Percentiles rank a stretch among this genome's conserved stretches.
Evolutionary conservation across 2,113 vertebrate genomes (phyloP).

Genomic region (Microcebus griseorufus): DNA sequence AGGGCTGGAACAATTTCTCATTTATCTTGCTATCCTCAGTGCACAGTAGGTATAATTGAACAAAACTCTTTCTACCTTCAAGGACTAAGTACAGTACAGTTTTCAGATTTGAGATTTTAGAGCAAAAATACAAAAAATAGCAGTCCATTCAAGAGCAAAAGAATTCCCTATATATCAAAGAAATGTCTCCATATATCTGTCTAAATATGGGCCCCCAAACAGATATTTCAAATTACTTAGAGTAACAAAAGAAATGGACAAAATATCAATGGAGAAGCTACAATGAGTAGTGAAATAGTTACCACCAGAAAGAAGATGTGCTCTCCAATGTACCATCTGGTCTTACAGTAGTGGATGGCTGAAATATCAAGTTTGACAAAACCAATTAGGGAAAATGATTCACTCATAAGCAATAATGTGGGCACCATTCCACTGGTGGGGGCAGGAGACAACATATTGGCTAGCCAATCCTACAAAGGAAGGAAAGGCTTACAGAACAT

Average conservation of each 20-base stretch:
- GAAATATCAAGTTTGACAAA: constrained; percentile 29
- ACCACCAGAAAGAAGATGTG: background rate
- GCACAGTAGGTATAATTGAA: background rate
- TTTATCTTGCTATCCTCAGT: background rate
- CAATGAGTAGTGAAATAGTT: background rate
- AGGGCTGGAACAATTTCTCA: background rate
- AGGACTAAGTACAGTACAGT: background rate
- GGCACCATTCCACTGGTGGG: background rate
- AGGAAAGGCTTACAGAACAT: constrained; percentile 28
- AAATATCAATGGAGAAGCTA: background rate
- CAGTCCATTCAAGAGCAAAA: constrained; percentile 13
- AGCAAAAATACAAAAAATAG: background rate
- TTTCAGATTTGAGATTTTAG: constrained; percentile 41
- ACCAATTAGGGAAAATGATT: constrained; percentile 15
- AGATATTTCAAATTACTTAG: constrained; percentile 9
- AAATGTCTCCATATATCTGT: constrained; percentile 7
- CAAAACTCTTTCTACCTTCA: background rate
- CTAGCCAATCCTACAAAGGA: background rate
- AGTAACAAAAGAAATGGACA: background rate
- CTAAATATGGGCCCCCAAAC: background rate
- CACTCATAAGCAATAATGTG: background rate
- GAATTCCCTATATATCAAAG: constrained; percentile 13
- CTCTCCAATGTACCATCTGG: background rate
- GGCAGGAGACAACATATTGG: background rate
- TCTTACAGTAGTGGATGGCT: background rate